Conservation (phyloP, 2,797 vertebrate genomes). For the Rousettus madagascariensis region DNA sequence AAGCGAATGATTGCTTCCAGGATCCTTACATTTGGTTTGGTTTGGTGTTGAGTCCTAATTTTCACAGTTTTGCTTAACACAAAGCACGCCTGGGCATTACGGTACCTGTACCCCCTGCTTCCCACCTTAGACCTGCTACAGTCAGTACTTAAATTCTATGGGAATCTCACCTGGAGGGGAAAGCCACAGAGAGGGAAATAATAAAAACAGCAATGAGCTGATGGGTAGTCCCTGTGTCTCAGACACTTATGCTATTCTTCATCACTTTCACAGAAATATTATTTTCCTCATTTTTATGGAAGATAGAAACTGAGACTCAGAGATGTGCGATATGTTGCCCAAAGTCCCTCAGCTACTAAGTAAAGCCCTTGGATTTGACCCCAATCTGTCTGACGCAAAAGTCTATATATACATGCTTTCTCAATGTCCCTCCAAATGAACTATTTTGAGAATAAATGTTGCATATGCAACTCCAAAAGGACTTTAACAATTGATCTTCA, state of each 20-base stretch:
- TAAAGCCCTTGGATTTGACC: neutral
- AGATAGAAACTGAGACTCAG: neutral
- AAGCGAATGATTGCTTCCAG: neutral
- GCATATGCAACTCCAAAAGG: neutral
- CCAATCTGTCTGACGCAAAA: neutral
- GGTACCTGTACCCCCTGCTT: neutral
- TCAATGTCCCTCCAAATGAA: neutral
- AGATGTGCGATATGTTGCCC: neutral
- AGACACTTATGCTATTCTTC: neutral
- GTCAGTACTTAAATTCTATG: neutral
- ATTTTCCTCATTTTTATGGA: neutral
- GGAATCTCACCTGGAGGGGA: neutral
- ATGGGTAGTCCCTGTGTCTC: neutral
- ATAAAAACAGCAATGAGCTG: neutral
- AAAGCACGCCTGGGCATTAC: neutral
- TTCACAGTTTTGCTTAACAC: neutral
- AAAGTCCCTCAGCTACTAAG: neutral
- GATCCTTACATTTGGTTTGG: neutral
- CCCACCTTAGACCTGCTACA: no score
- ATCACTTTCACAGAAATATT: neutral
- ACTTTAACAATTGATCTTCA: neutral
- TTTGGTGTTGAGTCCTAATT: neutral
- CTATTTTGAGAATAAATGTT: neutral
- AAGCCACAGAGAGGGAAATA: neutral
- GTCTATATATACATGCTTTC: neutral